A percentile compares a stretch with the other conserved stretches of the same genome.
phyloP scores from a whole-genome alignment of 1,140 invertebrate species.

The Caenorhabditis inopinata region DNA sequence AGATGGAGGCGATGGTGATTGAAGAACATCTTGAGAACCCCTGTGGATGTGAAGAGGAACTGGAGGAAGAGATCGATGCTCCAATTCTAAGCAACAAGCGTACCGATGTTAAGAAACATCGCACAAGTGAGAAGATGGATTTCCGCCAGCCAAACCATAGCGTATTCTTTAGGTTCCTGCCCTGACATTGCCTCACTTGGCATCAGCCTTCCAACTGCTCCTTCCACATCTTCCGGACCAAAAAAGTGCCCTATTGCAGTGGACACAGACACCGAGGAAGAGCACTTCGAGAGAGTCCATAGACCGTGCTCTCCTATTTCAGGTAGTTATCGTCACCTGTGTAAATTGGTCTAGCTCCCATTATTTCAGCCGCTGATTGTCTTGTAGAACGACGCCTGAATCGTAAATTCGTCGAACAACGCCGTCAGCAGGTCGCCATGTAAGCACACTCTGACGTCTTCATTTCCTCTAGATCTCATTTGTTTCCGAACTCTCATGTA shows the following conservation, averaged over 20 bases:
- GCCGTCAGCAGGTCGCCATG: conserved; percentile 22
- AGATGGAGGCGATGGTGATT: conserved; percentile 39
- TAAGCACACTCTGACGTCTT: not conserved
- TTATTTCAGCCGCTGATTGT: conserved; percentile 43
- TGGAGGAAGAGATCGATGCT: conserved; percentile 18
- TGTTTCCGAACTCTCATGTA: conserved; percentile 14
- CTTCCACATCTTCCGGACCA: not conserved
- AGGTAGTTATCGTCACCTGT: not conserved
- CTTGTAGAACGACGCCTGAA: conserved; percentile 34
- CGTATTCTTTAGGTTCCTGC: conserved; percentile 30
- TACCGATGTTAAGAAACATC: not conserved
- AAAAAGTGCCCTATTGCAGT: conserved; percentile 11
- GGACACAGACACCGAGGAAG: conserved; percentile 36
- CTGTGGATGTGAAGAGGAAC: not conserved
- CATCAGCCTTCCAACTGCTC: not conserved
- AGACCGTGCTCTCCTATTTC: conserved; percentile 37
- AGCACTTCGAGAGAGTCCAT: not conserved
- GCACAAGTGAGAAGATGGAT: not conserved
- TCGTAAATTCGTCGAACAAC: conserved; percentile 35
- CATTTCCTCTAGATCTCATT: not conserved
- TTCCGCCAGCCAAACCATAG: too few relatives aligned
- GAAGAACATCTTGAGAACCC: conserved; percentile 28
- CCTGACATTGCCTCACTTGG: conserved; percentile 23
- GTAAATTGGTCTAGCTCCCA: not conserved
- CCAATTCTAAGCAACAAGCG: conserved; percentile 11